Base-by-base conservation (phyloP, 2,797 vertebrate species). In the Diplodus puntazzo region DNA sequence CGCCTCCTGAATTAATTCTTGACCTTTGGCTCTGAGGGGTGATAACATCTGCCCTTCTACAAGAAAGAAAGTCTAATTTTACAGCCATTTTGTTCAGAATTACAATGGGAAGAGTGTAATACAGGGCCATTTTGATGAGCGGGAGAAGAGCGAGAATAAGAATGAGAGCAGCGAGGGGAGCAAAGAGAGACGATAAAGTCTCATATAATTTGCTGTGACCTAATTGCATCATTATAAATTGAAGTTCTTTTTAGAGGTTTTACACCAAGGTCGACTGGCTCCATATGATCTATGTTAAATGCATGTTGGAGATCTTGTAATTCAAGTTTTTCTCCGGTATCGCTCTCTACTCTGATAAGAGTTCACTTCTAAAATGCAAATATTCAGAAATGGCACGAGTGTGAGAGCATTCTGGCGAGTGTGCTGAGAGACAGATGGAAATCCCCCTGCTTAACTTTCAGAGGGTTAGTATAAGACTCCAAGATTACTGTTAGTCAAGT, bases 1-100 rank as follows among this genome's bases (percentile, higher is more conserved):
- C 76, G 46, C 76, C 82, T 89, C 67, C 87, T 90, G 92, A 92
- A 92, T 93, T 91, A 94, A 94, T 93, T 90, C 85, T 87, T 94
- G 91, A 93, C 93, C 93, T 94, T 91, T 92, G 85, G 64, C 85
- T 86, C 86, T 39, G 71, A 81, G 45, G 50, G 69, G 75, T 89
- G 89, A 92, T 93, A 92, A 91, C 87, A 88, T 91, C 89, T 90
- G 86, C 83, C 82, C 84, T 69, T 72, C 78, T 77, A 83, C 85
- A 83, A 77, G 88, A 84, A 90, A 89, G 87, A 85, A 79, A 84
- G 89, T 90, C 89, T 92, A 75, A 88, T 92, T 92, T 89, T 89
- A 89, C 88, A 90, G 88, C 80, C 89, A 87, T 94, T 94, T 92
- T 92, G 86, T 90, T 86, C 74, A 73, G 79, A 87, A 84, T 91